phyloP scores from a whole-genome alignment of 2,113 vertebrate genomes.

The Riparia riparia region DNA sequence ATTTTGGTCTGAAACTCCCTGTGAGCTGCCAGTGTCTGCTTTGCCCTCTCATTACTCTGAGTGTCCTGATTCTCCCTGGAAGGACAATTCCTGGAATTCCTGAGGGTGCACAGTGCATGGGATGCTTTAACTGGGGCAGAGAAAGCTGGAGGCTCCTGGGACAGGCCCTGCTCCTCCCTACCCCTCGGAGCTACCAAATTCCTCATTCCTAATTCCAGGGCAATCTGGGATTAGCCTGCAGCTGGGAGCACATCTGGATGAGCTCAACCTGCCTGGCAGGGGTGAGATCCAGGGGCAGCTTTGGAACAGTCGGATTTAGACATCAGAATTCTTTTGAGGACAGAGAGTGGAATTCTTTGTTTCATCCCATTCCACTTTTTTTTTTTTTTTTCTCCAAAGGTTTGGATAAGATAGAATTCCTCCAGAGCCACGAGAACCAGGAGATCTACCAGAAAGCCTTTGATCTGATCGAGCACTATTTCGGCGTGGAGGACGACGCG shows the following conservation, averaged over 20 bases:
- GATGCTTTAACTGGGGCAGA: not conserved
- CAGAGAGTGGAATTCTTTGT: not conserved
- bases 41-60: not conserved
- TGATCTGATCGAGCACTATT: constrained; percentile 97
- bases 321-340: too few relatives aligned
- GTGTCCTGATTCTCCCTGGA: not conserved
- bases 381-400: constrained; percentile 68
- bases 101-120: not conserved
- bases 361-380: rapidly evolving
- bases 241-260: not conserved
- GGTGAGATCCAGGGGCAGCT: not conserved
- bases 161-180: not conserved
- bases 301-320: not conserved
- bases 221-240: not conserved
- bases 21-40: not conserved
- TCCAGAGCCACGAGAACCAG: constrained; percentile 98
- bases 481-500: constrained; percentile 92
- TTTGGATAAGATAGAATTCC: constrained; percentile 97
- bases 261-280: not conserved
- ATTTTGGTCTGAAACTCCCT: constrained; percentile 31
- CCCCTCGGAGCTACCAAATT: not conserved
- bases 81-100: not conserved
- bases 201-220: not conserved
- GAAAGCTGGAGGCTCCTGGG: not conserved
- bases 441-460: constrained; percentile 99